Conservation (phyloP, 23 tunicate genomes). For the Trididemnum nubilum region DNA sequence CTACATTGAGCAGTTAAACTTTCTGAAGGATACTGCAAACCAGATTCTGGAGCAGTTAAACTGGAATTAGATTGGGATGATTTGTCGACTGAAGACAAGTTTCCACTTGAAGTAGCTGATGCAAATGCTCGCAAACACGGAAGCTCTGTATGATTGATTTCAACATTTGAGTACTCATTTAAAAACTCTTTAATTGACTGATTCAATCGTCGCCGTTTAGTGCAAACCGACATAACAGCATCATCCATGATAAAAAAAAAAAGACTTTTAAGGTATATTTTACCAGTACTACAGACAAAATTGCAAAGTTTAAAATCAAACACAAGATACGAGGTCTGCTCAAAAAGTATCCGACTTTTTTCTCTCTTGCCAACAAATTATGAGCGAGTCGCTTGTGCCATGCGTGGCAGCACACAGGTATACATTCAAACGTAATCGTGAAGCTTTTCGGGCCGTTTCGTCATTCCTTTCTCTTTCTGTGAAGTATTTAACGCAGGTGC, state of each 20-base stretch:
- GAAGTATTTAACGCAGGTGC: conserved; percentile 25
- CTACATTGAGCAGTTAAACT: no score
- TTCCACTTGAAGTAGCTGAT: neutral
- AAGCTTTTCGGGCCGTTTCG: conserved; percentile 1
- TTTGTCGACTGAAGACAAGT: neutral
- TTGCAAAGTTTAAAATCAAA: no score
- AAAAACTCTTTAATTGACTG: neutral
- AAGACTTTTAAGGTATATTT: no score
- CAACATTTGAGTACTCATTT: neutral
- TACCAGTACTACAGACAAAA: no score
- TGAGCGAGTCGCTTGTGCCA: neutral
- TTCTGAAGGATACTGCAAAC: no score
- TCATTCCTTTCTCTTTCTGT: conserved; percentile 7
- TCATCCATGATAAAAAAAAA: no score
- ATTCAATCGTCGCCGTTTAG: no score
- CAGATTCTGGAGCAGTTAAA: neutral
- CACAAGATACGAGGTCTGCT: neutral
- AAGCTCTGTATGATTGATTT: neutral
- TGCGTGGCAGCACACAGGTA: neutral
- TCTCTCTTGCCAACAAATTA: neutral
- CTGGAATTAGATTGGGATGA: neutral
- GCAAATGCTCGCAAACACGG: neutral
- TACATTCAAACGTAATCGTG: neutral
- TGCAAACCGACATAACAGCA: no score
- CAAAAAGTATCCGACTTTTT: conserved; percentile 16